These are phyloP conservation scores for Calameuta idolon DNA, from an alignment of 2,888 invertebrate species.

Conservation along the genomic window DNA sequence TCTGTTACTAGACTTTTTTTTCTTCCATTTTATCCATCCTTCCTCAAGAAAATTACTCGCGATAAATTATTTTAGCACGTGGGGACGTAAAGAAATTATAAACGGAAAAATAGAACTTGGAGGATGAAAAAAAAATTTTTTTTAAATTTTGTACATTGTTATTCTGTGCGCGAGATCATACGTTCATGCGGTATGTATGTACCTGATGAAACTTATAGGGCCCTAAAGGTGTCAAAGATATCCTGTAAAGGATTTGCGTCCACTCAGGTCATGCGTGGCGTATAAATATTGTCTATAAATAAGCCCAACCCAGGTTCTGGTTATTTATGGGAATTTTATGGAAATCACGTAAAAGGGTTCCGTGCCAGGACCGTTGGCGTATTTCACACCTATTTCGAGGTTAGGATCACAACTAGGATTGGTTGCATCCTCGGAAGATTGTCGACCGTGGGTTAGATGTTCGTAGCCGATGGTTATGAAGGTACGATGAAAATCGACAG, in stretches of 20 bases:
- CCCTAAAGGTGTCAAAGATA: background rate
- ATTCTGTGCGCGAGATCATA: background rate
- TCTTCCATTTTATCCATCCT: background rate
- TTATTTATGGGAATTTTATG: constrained; percentile 63
- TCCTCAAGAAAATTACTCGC: background rate
- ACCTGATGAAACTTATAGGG: background rate
- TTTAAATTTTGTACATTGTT: background rate
- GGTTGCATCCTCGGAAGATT: background rate
- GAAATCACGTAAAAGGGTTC: constrained; percentile 42
- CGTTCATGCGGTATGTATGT: background rate
- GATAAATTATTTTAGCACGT: background rate
- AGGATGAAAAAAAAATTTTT: background rate
- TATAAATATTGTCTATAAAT: constrained; percentile 64
- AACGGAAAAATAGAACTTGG: background rate
- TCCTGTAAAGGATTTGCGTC: background rate
- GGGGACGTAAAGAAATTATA: background rate
- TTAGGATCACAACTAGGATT: constrained; percentile 9
- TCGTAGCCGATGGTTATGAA: background rate
- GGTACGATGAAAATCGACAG: background rate
- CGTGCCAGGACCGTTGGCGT: background rate
- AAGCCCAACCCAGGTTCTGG: constrained; percentile 42
- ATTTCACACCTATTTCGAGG: constrained; percentile 2
- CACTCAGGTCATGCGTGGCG: constrained; percentile 51
- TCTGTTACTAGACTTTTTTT: background rate
- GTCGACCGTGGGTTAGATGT: background rate